phyloP scores from a whole-genome alignment of 2,113 vertebrate genomes.

The Rousettus leschenaultii region DNA sequence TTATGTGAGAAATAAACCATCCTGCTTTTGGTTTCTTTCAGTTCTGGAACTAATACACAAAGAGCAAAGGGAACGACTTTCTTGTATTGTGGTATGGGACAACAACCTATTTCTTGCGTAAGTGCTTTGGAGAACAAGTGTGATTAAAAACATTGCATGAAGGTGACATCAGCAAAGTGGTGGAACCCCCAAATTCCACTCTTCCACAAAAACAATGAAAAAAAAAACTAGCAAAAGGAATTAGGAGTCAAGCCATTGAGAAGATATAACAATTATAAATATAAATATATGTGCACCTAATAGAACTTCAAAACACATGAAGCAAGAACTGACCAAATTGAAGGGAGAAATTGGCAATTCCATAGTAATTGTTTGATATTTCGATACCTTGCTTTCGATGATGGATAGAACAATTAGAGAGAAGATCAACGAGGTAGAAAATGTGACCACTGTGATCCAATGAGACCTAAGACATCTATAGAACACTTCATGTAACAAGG shows the following conservation, averaged over 20 bases:
- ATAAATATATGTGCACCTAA: background rate
- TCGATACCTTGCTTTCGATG: background rate
- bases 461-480: background rate
- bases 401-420: background rate
- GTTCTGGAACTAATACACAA: background rate
- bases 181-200: background rate
- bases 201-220: background rate
- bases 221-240: background rate
- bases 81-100: background rate
- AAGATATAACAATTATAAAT: background rate
- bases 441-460: background rate
- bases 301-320: background rate
- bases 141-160: background rate
- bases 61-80: background rate
- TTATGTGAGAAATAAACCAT: background rate
- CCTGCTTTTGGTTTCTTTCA: background rate
- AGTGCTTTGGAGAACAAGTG: background rate
- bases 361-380: background rate
- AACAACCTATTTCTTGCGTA: background rate
- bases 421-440: background rate
- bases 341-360: background rate
- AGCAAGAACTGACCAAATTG: background rate
- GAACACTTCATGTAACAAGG: background rate
- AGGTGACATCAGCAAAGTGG: background rate
- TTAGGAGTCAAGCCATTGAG: background rate